phyloP scores from a whole-genome alignment of 2,797 vertebrate genomes.

The Gallinago solitaria region DNA sequence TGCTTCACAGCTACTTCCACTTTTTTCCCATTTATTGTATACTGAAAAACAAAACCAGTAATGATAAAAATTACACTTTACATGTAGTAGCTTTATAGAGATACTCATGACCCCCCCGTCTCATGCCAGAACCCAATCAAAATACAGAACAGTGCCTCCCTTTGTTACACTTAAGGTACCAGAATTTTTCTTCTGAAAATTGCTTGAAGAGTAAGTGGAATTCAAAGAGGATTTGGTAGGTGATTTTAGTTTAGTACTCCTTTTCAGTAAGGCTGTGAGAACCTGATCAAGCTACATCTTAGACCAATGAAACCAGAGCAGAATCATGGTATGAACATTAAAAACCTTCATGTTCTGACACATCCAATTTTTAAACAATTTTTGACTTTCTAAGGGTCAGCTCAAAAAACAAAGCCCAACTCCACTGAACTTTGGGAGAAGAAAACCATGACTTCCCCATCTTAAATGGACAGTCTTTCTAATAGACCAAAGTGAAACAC shows the following conservation, averaged over 20 bases:
- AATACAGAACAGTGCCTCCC: background rate
- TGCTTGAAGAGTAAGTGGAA: background rate
- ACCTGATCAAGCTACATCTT: background rate
- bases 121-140: background rate
- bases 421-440: background rate
- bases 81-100: background rate
- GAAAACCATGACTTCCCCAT: background rate
- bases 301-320: background rate
- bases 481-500: background rate
- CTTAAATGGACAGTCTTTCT: background rate
- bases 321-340: background rate
- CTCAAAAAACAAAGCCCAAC: background rate
- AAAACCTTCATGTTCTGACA: background rate
- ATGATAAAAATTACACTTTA: background rate
- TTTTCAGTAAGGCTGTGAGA: background rate
- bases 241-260: background rate
- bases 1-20: constrained; percentile 97
- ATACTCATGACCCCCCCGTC: background rate
- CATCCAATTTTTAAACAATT: background rate
- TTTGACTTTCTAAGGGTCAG: background rate
- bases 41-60: constrained; percentile 78
- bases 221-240: background rate
- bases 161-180: background rate
- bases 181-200: background rate
- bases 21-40: constrained; percentile 97